Percentiles rank a stretch among this genome's conserved stretches.
phyloP scores from a whole-genome alignment of 1,140 invertebrate species.

The Ooceraea biroi region DNA sequence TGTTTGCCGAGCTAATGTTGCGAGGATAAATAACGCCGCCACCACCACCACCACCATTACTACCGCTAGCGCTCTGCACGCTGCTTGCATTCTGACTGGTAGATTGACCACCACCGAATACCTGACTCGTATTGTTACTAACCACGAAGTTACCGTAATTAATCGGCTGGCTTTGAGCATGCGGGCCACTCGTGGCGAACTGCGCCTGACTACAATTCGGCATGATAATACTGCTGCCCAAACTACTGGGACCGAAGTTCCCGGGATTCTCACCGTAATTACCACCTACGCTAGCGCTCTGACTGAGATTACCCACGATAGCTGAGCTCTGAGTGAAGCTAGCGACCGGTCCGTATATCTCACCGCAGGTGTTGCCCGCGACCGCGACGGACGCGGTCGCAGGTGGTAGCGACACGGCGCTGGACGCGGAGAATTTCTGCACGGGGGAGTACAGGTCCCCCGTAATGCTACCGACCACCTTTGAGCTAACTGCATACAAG shows the following conservation, averaged over 20 bases:
- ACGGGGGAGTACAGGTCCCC: conserved; percentile 80
- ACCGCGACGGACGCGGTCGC: conserved; percentile 56
- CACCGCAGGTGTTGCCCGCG: conserved; percentile 68
- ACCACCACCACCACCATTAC: conserved; percentile 16
- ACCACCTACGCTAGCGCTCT: conserved; percentile 78
- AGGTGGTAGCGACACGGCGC: conserved; percentile 54
- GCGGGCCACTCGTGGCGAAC: conserved; percentile 49
- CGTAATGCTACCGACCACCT: conserved; percentile 72
- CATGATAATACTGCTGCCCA: conserved; percentile 65
- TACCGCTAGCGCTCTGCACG: conserved; percentile 44
- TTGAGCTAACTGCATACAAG: conserved; percentile 81
- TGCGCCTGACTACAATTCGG: conserved; percentile 49
- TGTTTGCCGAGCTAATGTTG: conserved; percentile 55
- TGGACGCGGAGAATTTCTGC: conserved; percentile 76
- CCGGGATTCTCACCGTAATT: conserved; percentile 78
- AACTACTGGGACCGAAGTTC: conserved; percentile 76
- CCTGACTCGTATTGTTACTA: conserved; percentile 51
- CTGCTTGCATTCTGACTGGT: conserved; percentile 44
- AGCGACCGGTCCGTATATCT: conserved; percentile 84
- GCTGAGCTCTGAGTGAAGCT: conserved; percentile 84
- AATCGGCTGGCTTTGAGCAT: conserved; percentile 60
- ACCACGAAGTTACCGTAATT: conserved; percentile 56
- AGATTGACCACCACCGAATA: conserved; percentile 49
- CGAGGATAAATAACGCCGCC: conserved; percentile 61
- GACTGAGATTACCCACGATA: conserved; percentile 83